Base-by-base conservation (phyloP, 1,140 invertebrate genomes). In the Drosophila kohkoa region DNA sequence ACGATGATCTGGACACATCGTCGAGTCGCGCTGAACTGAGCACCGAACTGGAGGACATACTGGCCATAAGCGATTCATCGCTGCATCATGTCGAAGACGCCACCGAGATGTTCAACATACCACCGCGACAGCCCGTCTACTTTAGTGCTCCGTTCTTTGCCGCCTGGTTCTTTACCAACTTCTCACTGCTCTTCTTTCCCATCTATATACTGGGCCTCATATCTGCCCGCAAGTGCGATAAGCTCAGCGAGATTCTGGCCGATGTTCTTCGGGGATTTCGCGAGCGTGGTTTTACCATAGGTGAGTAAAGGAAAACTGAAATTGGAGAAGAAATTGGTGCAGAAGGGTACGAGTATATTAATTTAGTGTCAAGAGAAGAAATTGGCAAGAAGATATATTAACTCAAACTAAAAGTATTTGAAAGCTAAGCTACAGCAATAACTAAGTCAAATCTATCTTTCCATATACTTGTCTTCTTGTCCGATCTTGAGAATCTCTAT, bases 91-190 rank as follows among this genome's bases (percentile, higher is more conserved):
- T 92, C 70, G 90, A 92, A 67, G 89, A 92, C 76, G 91, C 85
- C 65, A 92, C 87, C 71, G 90, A 91, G 76, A 90, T 91, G 77
- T 91, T 91, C 78, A 91, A 90, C 51, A 76, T 91, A 82, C 87
- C 88, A 91, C 78, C 78, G 66, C 83, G 81, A 45, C 83, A 87
- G 69, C 76, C 88, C 38, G 76, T 82, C 59, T 83, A 89, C 68
- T 92, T 92, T 93, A 96, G 97, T 93, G 97, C 97, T 28, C 97
- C 98, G 55, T 98, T 98, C 93, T 97, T 98, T 92, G 98, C 97
- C 8, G 97, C 97, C 11, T 99, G 98, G 97, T 98, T 98, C 91
- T 97, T 96, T 91, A 98, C 97, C n/a, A 96, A 97, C 88, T 98
- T 97, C 95, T 96, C 97, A 7, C 95, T 98, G 73, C 93, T 98